Conservation (phyloP, 2,797 vertebrate genomes). For the Eurystomus glaucurus region DNA sequence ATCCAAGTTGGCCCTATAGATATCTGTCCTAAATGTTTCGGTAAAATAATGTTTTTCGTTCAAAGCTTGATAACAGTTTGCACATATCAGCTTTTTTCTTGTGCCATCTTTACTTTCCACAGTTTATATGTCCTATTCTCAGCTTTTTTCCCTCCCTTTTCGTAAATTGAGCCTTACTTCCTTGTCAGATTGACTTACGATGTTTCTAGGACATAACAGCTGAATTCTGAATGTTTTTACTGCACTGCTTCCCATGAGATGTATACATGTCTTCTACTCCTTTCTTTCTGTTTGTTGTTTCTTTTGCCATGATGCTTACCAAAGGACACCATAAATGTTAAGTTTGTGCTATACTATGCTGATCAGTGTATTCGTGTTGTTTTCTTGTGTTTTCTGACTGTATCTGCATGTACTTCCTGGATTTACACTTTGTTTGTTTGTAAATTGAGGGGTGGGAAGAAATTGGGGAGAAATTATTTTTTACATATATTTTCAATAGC, state of each 20-base stretch:
- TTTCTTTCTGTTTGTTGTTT: not conserved
- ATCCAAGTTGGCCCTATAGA: not conserved
- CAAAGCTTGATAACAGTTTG: not conserved
- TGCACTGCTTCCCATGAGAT: not conserved
- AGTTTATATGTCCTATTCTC: not conserved
- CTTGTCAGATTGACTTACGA: not conserved
- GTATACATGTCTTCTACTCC: not conserved
- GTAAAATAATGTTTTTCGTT: not conserved
- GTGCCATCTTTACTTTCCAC: not conserved
- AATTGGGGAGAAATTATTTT: not conserved
- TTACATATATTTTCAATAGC: not conserved
- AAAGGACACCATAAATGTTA: not conserved
- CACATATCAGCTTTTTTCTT: not conserved
- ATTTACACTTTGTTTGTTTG: not conserved
- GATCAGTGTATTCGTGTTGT: not conserved
- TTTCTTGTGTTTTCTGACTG: not conserved
- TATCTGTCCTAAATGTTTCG: not conserved
- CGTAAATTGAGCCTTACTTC: not conserved
- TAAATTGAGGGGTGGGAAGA: not conserved
- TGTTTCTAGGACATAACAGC: not conserved
- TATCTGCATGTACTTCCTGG: not conserved
- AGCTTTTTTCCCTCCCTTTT: not conserved
- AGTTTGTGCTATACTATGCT: not conserved
- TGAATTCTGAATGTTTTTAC: not conserved
- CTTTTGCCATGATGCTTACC: not conserved